These are phyloP conservation scores for Pteronura brasiliensis DNA, from an alignment of 2,113 vertebrate species.

Conservation along the genomic window DNA sequence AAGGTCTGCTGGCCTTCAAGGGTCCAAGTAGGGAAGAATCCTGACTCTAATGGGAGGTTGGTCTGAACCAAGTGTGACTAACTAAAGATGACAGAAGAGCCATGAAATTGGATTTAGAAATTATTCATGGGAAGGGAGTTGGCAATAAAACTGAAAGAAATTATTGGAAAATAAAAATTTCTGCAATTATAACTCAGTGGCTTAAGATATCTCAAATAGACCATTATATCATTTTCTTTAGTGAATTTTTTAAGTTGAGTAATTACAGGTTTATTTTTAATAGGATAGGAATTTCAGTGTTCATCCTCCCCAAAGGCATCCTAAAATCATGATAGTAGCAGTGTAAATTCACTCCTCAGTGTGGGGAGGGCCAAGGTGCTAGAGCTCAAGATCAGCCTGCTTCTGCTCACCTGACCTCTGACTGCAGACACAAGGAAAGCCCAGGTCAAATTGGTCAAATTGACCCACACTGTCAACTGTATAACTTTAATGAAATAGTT, in stretches of 20 bases:
- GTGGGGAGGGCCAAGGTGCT: neutral
- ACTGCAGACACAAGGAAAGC: neutral
- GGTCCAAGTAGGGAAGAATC: neutral
- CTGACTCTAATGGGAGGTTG: neutral
- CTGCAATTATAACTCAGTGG: neutral
- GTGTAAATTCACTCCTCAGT: neutral
- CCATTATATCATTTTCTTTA: neutral
- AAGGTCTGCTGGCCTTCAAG: neutral
- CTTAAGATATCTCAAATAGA: neutral
- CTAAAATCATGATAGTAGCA: neutral
- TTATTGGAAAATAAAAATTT: neutral
- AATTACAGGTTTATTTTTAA: slow-evolving; percentile 9
- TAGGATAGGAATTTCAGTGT: neutral
- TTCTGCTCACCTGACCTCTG: neutral
- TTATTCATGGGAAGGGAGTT: neutral
- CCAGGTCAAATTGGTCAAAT: neutral
- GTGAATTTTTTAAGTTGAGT: neutral
- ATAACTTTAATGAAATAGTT: neutral
- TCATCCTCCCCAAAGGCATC: neutral
- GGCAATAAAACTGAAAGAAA: neutral
- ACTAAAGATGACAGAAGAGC: neutral
- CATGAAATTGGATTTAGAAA: neutral
- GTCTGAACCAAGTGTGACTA: neutral
- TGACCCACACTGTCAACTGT: neutral
- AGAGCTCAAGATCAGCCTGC: neutral